Evolutionary conservation across 1,140 invertebrate genomes (phyloP).

Genomic region (Anoplophora glabripennis): DNA sequence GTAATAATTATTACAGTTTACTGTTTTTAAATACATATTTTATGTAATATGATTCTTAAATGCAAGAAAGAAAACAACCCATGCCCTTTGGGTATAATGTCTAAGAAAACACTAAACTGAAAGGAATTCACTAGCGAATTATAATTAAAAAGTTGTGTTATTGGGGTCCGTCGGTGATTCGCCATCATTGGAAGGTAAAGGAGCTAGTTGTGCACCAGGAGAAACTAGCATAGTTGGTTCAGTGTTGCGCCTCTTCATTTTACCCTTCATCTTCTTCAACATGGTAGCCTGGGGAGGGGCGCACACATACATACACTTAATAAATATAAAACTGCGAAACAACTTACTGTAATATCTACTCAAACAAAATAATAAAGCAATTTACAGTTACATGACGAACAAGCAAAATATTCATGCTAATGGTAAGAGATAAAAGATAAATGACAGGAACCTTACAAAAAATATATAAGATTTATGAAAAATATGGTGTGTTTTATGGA

Average conservation of each 20-base stretch:
- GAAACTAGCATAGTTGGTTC: slow-evolving; percentile 84
- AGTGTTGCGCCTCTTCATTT: slow-evolving; percentile 92
- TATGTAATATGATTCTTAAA: slow-evolving; percentile 28
- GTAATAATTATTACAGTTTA: slow-evolving; percentile 48
- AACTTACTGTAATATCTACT: slow-evolving; percentile 10
- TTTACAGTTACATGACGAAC: slow-evolving; percentile 23
- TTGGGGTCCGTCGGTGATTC: slow-evolving; percentile 47
- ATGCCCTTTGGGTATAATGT: slow-evolving; percentile 15
- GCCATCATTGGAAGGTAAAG: slow-evolving; percentile 51
- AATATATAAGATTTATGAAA: slow-evolving; percentile 16
- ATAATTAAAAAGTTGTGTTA: slow-evolving; percentile 45
- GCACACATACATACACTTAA: slow-evolving; percentile 30
- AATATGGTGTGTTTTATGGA: slow-evolving; percentile 20
- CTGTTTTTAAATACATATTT: slow-evolving; percentile 23
- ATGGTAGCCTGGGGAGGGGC: slow-evolving; percentile 73
- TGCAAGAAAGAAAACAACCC: slow-evolving; percentile 20
- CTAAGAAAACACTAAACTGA: neutral
- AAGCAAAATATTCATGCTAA: slow-evolving; percentile 29
- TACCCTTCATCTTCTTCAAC: slow-evolving; percentile 88
- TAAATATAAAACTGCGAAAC: slow-evolving; percentile 5
- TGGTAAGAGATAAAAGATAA: slow-evolving; percentile 16
- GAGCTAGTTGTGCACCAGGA: slow-evolving; percentile 58
- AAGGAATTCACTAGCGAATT: neutral
- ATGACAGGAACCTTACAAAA: slow-evolving; percentile 22
- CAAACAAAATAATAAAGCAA: slow-evolving; percentile 22